Evolutionary conservation across 1,140 invertebrate species (phyloP), one percentile per base, ranked within the genome.

Genomic region (Marisa cornuarietis): DNA sequence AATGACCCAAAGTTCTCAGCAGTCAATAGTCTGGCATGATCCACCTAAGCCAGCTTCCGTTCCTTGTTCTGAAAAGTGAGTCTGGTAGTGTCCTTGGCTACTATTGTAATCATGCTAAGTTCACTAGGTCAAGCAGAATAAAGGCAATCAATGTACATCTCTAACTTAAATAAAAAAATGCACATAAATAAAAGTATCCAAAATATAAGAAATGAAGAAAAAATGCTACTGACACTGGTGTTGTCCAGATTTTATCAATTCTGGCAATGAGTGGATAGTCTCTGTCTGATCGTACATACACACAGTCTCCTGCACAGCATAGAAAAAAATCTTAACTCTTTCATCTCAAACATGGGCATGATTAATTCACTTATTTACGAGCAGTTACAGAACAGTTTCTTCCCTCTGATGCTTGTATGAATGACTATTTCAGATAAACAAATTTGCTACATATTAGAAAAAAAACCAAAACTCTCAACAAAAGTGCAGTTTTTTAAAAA

Each of bases 301-400:
- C 96, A 91, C 95, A 98, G 91, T 99, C 98, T 20, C 97, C 97
- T 90, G 82, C 9, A 82, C 79, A 66, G 22, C 31, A 24, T 51
- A 71, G 4, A 24, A 18, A 51, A 54, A 14, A 73, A 52, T 16
- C 54, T 58, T 4, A 42, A 42, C 3, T 42, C 31, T 42, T 42
- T 42, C 31, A 42, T 42, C 6, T 42, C 31, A 42, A 42, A 42
- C 31, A 42, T 42, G 31, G 31, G 6, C 31, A 42, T 42, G 31
- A 6, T 42, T 42, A 42, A 42, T 42, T 42, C 6, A 42, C 31
- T 42, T 42, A 42, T 42, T 42, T 42, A 4, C 31, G 6, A 6
- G 31, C 31, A 42, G 31, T 42, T 42, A 42, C 31, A 42, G 6
- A 2, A 42, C 31, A 42, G 6, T 42, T 42, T 42, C 31, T 6